These are phyloP conservation scores for Paralichthys olivaceus DNA, from an alignment of 2,113 vertebrate species.

Conservation along the genomic window DNA sequence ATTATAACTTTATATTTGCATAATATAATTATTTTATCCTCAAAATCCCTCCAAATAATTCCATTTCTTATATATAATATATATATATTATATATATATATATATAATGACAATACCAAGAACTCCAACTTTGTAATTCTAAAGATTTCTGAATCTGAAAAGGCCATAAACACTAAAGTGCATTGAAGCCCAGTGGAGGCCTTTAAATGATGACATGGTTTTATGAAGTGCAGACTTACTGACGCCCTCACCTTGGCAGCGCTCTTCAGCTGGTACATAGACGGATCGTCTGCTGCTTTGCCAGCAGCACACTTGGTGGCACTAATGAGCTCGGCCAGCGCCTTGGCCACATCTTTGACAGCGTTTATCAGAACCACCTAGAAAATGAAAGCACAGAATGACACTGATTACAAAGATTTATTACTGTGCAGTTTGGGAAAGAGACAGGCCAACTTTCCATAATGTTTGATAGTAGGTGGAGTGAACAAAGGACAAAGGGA, in stretches of 20 bases:
- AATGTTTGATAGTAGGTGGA: neutral
- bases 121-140: no score
- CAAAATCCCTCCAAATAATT: neutral
- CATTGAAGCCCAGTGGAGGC: neutral
- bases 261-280: slow-evolving; percentile 98
- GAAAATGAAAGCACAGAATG: slow-evolving; percentile 28
- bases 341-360: slow-evolving; percentile 98
- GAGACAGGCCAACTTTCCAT: slow-evolving; percentile 1
- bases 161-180: neutral
- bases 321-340: slow-evolving; percentile 95
- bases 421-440: neutral
- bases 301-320: slow-evolving; percentile 97
- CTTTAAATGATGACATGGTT: slow-evolving; percentile 4
- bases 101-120: no score
- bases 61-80: neutral
- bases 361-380: slow-evolving; percentile 99
- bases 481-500: slow-evolving; percentile 13
- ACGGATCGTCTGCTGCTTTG: slow-evolving; percentile 96
- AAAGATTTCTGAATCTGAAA: neutral
- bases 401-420: neutral
- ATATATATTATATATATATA: no score
- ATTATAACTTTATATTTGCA: neutral
- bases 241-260: slow-evolving; percentile 91
- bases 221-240: neutral
- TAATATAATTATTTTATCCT: neutral